These are phyloP conservation scores for Cyphomyrus plagiostoma DNA, from an alignment of 2,113 vertebrate genomes.

Conservation along the genomic window DNA sequence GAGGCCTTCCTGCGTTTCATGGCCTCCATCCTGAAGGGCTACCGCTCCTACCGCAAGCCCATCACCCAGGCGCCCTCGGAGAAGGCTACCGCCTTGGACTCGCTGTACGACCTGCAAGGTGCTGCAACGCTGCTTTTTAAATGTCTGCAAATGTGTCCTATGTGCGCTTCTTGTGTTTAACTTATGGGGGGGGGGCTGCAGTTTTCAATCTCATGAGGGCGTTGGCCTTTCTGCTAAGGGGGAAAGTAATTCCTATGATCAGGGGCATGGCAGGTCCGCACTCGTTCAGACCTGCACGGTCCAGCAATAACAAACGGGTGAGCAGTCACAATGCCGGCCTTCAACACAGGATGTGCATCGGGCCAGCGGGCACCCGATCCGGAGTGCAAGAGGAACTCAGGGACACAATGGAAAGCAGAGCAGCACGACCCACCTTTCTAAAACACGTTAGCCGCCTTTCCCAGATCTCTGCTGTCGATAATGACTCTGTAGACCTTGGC, in stretches of 20 bases:
- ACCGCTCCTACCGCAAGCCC: conserved; percentile 86
- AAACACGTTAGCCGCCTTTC: background rate
- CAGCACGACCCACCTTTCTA: background rate
- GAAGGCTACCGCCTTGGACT: conserved; percentile 87
- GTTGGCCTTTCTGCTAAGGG: background rate
- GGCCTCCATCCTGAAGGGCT: conserved; percentile 90
- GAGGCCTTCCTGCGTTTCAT: conserved; percentile 93
- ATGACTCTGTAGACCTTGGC: background rate
- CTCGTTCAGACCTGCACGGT: background rate
- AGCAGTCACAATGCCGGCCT: conserved; percentile 1
- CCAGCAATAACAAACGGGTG: conserved; percentile 8
- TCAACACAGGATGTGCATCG: conserved; percentile 3
- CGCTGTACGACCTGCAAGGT: conserved; percentile 94
- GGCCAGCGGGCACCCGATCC: too few species aligned
- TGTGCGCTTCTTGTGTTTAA: background rate
- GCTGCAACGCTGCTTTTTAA: background rate
- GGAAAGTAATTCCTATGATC: background rate
- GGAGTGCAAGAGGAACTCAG: background rate
- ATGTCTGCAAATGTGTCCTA: background rate
- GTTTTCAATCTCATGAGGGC: background rate
- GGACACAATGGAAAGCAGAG: background rate
- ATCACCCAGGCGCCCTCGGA: conserved; percentile 91
- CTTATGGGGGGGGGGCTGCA: background rate
- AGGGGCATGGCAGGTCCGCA: background rate
- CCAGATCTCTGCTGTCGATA: background rate